A percentile compares a stretch with the other conserved stretches of the same genome.
These are phyloP conservation scores for Ctenomys sociabilis DNA, from an alignment of 2,113 vertebrate genomes.

Conservation along the genomic window DNA sequence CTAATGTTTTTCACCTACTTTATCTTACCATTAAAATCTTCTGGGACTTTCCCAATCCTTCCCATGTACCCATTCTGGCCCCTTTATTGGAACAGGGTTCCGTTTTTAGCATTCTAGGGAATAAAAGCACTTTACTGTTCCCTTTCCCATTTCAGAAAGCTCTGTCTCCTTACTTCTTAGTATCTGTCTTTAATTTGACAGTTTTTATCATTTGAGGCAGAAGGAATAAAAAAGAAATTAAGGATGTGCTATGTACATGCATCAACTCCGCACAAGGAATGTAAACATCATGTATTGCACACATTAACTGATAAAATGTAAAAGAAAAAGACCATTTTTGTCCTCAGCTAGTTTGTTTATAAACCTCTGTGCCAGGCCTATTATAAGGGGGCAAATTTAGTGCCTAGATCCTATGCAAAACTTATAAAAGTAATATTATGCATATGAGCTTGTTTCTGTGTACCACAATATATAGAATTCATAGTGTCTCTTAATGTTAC, in stretches of 20 bases:
- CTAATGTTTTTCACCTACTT: not conserved
- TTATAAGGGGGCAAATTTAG: not conserved
- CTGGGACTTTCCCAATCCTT: not conserved
- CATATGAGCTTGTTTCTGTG: not conserved
- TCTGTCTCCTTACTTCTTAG: not conserved
- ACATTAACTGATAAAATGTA: not conserved
- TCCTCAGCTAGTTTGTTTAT: not conserved
- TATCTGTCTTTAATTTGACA: not conserved
- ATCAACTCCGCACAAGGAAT: not conserved
- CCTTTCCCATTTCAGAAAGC: not conserved
- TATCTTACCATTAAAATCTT: not conserved
- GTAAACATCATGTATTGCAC: not conserved
- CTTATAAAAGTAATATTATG: not conserved
- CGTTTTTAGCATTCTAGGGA: not conserved
- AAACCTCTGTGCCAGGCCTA: not conserved
- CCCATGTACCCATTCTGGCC: not conserved
- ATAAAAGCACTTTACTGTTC: not conserved
- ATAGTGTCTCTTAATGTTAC: not conserved
- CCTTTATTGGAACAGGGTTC: not conserved
- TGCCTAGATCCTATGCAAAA: not conserved
- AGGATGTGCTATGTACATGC: not conserved
- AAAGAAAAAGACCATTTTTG: not conserved
- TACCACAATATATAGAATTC: not conserved
- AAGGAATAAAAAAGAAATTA: not conserved
- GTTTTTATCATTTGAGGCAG: not conserved